Evolutionary conservation across 2,888 invertebrate genomes (phyloP), one percentile per base, ranked within the genome.

Genomic region (Leptinotarsa rubiginosa): DNA sequence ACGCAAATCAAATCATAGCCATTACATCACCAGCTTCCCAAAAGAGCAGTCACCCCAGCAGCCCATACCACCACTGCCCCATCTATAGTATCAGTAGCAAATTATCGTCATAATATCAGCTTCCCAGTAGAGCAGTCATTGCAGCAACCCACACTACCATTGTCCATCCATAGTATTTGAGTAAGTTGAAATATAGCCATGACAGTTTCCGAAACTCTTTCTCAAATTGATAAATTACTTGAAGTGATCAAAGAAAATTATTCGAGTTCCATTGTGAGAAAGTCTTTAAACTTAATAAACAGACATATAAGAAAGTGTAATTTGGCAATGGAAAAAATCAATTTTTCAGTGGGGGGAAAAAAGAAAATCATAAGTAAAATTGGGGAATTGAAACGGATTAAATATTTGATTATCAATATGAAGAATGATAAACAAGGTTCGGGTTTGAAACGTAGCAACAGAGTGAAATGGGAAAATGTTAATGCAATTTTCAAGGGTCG

Each of bases 401-500:
- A 16, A 59, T 59, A 16, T 22, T 15, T 59, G 12, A 59, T 59
- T 22, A 25, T 12, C 25, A 13, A 10, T 15, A 59, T 59, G 25
- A 59, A 25, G 2, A 59, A 54, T 54, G 54, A 18, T 18, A 54
- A 18, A n/a, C 18, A 54, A n/a, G 54, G 18, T n/a, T 54, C 18
- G 12, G 54, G 54, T 18, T 54, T 54, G 18, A 54, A 54, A n/a
- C 16, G 54, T n/a, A 54, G 54, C 18, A 54, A 1, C 18, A 54
- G 54, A 54, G 54, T 54, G 7, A 54, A 54, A 54, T 54, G 54
- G 18, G 18, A 18, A 54, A 54, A 54, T 18, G 54, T 18, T 18
- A 54, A 18, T 54, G 54, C 54, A 54, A 54, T 54, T 54, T 72
- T 72, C 56, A 66, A 72, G 18, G 59, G 49, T 59, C 15, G 70